Evolutionary conservation across 2,797 vertebrate genomes (phyloP).

Genomic region (Sarcoramphus papa): DNA sequence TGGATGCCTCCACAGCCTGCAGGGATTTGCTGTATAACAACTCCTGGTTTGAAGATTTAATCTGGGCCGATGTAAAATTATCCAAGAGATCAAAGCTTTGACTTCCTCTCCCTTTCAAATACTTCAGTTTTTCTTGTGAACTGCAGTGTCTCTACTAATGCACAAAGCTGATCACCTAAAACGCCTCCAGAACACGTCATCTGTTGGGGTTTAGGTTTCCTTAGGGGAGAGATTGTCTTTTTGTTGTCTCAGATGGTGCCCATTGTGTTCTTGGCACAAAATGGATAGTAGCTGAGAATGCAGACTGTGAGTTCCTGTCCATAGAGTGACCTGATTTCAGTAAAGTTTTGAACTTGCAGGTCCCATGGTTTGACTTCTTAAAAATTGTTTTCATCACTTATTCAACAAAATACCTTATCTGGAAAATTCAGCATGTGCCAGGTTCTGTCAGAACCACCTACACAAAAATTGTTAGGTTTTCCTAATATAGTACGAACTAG

Average conservation of each 20-base stretch:
- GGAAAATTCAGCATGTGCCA: neutral
- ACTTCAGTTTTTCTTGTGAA: neutral
- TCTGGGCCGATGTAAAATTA: neutral
- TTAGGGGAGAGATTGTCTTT: neutral
- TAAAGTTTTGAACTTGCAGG: neutral
- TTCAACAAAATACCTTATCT: neutral
- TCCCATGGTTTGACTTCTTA: neutral
- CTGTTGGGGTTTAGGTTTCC: neutral
- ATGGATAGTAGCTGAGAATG: neutral
- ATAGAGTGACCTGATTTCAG: neutral
- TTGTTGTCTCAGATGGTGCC: neutral
- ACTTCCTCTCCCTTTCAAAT: neutral
- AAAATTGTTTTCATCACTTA: neutral
- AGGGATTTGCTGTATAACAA: neutral
- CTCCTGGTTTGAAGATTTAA: neutral
- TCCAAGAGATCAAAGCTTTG: neutral
- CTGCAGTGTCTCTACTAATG: neutral
- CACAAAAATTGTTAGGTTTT: neutral
- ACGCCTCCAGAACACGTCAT: neutral
- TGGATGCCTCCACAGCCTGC: neutral
- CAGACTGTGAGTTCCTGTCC: neutral
- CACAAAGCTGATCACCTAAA: neutral
- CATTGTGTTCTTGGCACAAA: neutral
- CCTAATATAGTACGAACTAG: neutral
- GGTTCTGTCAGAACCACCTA: neutral